phyloP scores from a whole-genome alignment of 2,797 vertebrate genomes.

The Pseudocheirus occidentalis region DNA sequence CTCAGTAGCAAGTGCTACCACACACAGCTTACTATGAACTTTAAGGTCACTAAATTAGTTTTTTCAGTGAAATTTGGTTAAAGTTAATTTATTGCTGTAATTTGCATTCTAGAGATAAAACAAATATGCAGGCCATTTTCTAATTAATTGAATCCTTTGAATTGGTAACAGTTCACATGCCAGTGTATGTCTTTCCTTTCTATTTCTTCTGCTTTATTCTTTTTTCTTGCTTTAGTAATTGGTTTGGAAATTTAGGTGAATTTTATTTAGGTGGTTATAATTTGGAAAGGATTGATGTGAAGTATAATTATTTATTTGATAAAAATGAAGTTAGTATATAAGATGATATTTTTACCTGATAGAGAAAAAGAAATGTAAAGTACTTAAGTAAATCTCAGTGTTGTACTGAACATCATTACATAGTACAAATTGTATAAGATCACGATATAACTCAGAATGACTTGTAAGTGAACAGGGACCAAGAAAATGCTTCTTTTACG shows the following conservation, averaged over 20 bases:
- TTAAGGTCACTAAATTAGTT: background rate
- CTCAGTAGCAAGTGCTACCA: background rate
- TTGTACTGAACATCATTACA: background rate
- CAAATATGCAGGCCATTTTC: constrained; percentile 39
- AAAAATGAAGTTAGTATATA: constrained; percentile 19
- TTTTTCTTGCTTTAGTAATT: constrained; percentile 31
- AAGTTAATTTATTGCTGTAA: constrained; percentile 37
- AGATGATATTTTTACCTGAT: background rate
- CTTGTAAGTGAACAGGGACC: background rate
- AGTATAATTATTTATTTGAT: constrained; percentile 13
- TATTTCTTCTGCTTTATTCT: constrained; percentile 34
- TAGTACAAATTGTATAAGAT: background rate
- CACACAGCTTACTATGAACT: background rate
- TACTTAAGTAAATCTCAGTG: background rate
- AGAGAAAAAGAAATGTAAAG: background rate
- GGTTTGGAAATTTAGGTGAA: constrained; percentile 36
- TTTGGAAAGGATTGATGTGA: constrained; percentile 41
- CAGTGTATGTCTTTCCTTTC: background rate
- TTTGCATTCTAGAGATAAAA: constrained; percentile 45
- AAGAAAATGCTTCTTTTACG: background rate
- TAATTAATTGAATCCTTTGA: constrained; percentile 26
- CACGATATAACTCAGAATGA: background rate
- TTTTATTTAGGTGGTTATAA: constrained; percentile 46
- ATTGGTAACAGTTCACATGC: background rate
- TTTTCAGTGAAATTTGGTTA: constrained; percentile 8